These are phyloP conservation scores for Melanostoma mellinum DNA, from an alignment of 2,888 invertebrate genomes.

Conservation along the genomic window DNA sequence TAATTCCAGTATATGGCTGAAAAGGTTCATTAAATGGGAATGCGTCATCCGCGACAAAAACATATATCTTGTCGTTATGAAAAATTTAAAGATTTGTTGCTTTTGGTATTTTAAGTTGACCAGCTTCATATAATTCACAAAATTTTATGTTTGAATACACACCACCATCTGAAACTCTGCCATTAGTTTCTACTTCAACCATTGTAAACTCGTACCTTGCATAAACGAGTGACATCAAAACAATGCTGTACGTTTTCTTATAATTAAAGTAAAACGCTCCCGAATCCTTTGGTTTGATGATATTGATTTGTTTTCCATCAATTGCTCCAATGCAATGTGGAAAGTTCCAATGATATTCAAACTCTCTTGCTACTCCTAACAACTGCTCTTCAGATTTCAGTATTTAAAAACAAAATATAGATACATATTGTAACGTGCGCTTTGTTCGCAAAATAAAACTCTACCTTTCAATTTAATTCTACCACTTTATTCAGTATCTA, in stretches of 20 bases:
- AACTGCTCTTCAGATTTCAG: not conserved
- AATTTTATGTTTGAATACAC: conserved; percentile 43
- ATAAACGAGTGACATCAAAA: conserved; percentile 47
- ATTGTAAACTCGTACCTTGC: conserved; percentile 51
- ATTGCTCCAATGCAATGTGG: conserved; percentile 31
- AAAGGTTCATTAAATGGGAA: too few relatives aligned
- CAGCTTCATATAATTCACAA: not conserved
- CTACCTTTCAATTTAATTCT: too few relatives aligned
- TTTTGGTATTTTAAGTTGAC: conserved; percentile 35
- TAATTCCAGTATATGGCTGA: too few relatives aligned
- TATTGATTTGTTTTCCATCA: not conserved
- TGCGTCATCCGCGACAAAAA: too few relatives aligned
- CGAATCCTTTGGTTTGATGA: conserved; percentile 29
- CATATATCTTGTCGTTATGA: too few relatives aligned
- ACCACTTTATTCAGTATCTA: too few relatives aligned
- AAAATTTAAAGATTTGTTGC: not conserved
- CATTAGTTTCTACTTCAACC: conserved; percentile 49
- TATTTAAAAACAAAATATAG: too few relatives aligned
- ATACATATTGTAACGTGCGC: too few relatives aligned
- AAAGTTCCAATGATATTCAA: conserved; percentile 25
- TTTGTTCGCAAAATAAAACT: too few relatives aligned
- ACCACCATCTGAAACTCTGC: conserved; percentile 56
- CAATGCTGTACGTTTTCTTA: conserved; percentile 29
- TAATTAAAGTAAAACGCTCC: conserved; percentile 46
- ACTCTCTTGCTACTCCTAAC: conserved; percentile 10